Percentiles rank a stretch among this genome's conserved stretches.
These are phyloP conservation scores for Ctenochaetus hawaiiensis DNA, from an alignment of 2,797 vertebrate species.

Conservation along the genomic window DNA sequence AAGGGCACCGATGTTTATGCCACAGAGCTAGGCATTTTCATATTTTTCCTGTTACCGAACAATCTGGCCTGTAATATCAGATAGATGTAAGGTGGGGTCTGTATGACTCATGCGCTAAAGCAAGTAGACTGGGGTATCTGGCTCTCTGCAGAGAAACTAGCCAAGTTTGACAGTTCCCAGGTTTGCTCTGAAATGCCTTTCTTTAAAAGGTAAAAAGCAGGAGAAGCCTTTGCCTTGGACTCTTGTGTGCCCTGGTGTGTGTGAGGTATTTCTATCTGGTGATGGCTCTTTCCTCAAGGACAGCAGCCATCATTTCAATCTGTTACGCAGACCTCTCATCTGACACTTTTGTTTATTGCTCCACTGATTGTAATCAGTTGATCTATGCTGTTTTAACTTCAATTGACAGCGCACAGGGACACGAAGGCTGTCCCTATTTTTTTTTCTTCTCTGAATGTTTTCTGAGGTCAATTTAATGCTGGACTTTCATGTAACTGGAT, in stretches of 20 bases:
- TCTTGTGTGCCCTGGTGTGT: slow-evolving; percentile 56
- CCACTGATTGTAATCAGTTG: slow-evolving; percentile 62
- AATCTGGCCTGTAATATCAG: slow-evolving; percentile 52
- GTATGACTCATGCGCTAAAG: slow-evolving; percentile 67
- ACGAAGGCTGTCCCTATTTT: slow-evolving; percentile 1
- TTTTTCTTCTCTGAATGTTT: slow-evolving; percentile 18
- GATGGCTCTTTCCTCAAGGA: slow-evolving; percentile 56
- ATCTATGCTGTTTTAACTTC: slow-evolving; percentile 55
- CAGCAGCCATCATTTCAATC: slow-evolving; percentile 63
- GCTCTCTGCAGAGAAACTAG: slow-evolving; percentile 74
- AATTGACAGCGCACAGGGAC: slow-evolving; percentile 45
- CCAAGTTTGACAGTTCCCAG: slow-evolving; percentile 82
- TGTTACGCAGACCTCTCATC: slow-evolving; percentile 56
- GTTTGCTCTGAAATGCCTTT: slow-evolving; percentile 82
- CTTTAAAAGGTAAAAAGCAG: slow-evolving; percentile 85
- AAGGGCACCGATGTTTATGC: slow-evolving; percentile 51
- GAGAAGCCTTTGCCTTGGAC: slow-evolving; percentile 62
- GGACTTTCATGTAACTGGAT: slow-evolving; percentile 46
- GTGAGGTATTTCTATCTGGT: slow-evolving; percentile 69
- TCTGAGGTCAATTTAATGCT: slow-evolving; percentile 46
- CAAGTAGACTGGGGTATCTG: slow-evolving; percentile 67
- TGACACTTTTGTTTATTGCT: slow-evolving; percentile 66
- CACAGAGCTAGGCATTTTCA: slow-evolving; percentile 6
- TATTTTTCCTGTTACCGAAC: slow-evolving; percentile 50
- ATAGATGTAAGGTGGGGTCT: slow-evolving; percentile 66